Conservation (phyloP, 2,888 invertebrate genomes). For the Spodoptera littoralis region DNA sequence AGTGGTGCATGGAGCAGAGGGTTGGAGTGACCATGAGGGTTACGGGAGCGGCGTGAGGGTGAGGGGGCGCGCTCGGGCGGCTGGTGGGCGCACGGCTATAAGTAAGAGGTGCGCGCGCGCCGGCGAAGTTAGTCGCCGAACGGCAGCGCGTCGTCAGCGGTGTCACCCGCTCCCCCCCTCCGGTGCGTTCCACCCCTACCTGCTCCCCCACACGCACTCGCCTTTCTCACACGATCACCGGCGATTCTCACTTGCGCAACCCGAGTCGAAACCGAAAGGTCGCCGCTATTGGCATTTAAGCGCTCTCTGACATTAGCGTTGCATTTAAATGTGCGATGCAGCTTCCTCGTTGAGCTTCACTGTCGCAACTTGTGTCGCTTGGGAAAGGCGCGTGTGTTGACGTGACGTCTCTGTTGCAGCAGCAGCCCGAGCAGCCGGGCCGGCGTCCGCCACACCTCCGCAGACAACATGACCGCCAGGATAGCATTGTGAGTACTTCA, state of each 20-base stretch:
- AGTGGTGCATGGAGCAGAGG: conserved; percentile 21
- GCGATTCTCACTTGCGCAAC: conserved; percentile 87
- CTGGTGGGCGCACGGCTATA: conserved; percentile 84
- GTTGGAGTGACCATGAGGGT: conserved; percentile 45
- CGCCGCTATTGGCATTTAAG: conserved; percentile 88
- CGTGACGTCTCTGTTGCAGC: conserved; percentile 86
- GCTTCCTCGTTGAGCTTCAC: conserved; percentile 87
- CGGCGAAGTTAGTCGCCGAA: conserved; percentile 87
- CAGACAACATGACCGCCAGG: conserved; percentile 77
- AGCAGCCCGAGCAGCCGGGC: conserved; percentile 78
- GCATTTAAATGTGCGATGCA: conserved; percentile 87
- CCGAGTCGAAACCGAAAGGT: conserved; percentile 84
- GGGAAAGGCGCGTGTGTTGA: conserved; percentile 87
- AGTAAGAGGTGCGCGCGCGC: conserved; percentile 84
- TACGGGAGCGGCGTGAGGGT: conserved; percentile 43
- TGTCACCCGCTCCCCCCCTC: conserved; percentile 72
- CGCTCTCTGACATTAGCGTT: conserved; percentile 88
- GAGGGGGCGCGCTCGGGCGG: conserved; percentile 42
- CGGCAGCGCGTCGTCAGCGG: conserved; percentile 84
- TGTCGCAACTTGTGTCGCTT: conserved; percentile 86
- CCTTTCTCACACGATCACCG: conserved; percentile 85
- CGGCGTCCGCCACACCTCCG: conserved; percentile 64
- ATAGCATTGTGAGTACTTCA: conserved; percentile 81
- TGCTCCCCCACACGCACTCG: conserved; percentile 73
- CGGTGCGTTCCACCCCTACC: conserved; percentile 77